Conservation (phyloP, 2,113 vertebrate species). For the Stomatorhinus ivindoensis region DNA sequence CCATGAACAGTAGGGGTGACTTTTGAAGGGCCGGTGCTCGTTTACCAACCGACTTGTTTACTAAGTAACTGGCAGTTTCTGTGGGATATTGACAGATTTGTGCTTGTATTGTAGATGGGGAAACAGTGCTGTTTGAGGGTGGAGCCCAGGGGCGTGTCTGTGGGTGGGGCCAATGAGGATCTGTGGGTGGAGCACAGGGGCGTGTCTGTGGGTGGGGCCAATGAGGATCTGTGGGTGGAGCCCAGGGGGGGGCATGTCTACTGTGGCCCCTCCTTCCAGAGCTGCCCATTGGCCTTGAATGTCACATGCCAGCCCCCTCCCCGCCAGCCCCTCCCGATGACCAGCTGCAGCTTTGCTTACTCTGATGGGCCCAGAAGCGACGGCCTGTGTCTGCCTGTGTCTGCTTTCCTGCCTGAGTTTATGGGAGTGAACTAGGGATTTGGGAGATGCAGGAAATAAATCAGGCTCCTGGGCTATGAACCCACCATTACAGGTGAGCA, state of each 20-base stretch:
- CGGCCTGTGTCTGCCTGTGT: background rate
- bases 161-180: background rate
- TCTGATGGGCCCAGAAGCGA: background rate
- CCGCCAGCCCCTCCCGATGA: background rate
- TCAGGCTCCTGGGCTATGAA: background rate
- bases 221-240: too few relatives aligned
- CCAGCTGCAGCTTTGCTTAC: background rate
- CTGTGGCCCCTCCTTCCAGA: background rate
- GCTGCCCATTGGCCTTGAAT: background rate
- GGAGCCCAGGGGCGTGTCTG: background rate
- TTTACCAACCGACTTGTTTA: background rate
- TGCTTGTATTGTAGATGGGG: background rate
- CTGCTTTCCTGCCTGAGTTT: background rate
- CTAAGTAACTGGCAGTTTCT: background rate
- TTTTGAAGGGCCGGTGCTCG: background rate
- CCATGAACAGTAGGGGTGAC: background rate
- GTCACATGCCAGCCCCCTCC: background rate
- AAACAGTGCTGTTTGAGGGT: background rate
- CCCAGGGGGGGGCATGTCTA: background rate
- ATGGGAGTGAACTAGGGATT: background rate
- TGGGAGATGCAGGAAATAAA: background rate
- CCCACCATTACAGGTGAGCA: background rate
- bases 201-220: background rate
- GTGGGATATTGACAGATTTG: background rate
- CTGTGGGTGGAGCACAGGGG: background rate